These are phyloP conservation scores for Hemitrygon akajei DNA, from an alignment of 2,797 vertebrate genomes.

Conservation along the genomic window DNA sequence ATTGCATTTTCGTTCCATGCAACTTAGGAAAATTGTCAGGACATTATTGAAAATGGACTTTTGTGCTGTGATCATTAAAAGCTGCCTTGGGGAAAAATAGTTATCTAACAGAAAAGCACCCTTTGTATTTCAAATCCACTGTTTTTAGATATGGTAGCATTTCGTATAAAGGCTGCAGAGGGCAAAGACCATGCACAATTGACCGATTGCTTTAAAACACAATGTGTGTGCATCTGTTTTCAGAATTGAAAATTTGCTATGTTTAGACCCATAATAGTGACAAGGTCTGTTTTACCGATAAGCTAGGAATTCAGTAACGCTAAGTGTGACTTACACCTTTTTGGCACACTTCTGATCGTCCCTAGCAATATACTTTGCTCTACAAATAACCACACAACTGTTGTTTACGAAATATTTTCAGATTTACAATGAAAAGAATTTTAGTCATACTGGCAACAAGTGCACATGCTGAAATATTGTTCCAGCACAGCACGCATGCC, in stretches of 20 bases:
- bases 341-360: not conserved
- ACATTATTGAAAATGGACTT: not conserved
- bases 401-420: not conserved
- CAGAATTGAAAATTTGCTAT: constrained; percentile 1
- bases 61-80: not conserved
- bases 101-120: not conserved
- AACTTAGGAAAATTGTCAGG: not conserved
- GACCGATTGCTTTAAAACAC: not conserved
- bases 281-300: not conserved
- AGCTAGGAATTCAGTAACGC: not conserved
- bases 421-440: not conserved
- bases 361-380: not conserved
- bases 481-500: not conserved
- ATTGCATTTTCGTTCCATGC: not conserved
- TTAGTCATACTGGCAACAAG: not conserved
- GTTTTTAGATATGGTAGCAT: not conserved
- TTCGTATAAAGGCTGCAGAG: not conserved
- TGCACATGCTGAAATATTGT: not conserved
- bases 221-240: not conserved
- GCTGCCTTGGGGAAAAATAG: not conserved
- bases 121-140: not conserved
- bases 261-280: not conserved
- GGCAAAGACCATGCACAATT: not conserved
- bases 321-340: not conserved
- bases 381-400: not conserved